Evolutionary conservation across 2,797 vertebrate genomes (phyloP), one percentile per base, ranked within the genome.

Genomic region (Halcyon leucocephala): DNA sequence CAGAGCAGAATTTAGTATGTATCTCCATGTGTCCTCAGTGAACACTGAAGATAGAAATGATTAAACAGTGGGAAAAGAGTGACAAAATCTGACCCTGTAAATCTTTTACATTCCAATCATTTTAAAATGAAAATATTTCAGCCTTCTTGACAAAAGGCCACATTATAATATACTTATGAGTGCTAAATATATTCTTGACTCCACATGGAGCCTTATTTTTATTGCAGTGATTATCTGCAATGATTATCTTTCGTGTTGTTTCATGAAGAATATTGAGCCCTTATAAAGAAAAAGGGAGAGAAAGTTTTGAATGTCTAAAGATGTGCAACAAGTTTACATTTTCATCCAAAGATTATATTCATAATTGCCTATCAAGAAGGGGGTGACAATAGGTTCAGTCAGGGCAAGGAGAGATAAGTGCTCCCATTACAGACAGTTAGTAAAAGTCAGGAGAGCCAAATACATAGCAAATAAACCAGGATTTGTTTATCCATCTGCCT

Each of bases 401-500:
- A 77, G 39, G 42, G 12, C 8, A 55, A 78, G n/a, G 66, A 12
- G 25, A 82, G 7, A 25, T 49, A 73, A 82, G 24, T 80, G n/a
- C 2, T 80, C 10, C 29, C 8, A 33, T 33, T 1, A 0, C 31
- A 33, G 31, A 60, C 3, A n/a, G 1, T 26, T n/a, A 76, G 9
- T 10, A 46, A 77, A 86, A 65, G 7, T 17, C 16, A 44, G 11
- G 10, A 16, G 4, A 89, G 29, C 14, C 12, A 71, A 76, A 39
- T 25, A 8, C 3, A 60, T 35, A 82, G 39, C 39, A 29, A 16
- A 58, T 70, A 77, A 89, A 66, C 2, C 14, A 42, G 26, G 42
- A 62, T 85, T 84, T 89, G 17, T 89, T 92, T 87, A 82, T 89
- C 35, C 18, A 29, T 85, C 42, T 80, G 16, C 35, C 29, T 89